Percentiles rank a stretch among this genome's conserved stretches.
phyloP scores from a whole-genome alignment of 2,888 invertebrate genomes.

The Girardia tigrina region DNA sequence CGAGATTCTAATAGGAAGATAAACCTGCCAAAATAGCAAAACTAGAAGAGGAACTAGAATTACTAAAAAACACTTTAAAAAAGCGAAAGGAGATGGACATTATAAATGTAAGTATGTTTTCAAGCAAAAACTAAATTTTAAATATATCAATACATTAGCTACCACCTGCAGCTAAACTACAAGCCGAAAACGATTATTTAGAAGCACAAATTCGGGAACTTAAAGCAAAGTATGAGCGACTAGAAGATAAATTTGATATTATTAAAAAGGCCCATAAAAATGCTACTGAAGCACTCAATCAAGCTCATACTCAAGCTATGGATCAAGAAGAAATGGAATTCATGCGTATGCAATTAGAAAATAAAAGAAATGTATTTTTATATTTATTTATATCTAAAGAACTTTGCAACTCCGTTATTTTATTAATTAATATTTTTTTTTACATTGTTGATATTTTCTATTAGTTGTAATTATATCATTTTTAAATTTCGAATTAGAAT shows the following conservation, averaged over 20 bases:
- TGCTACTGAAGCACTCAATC: not conserved
- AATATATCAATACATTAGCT: not conserved
- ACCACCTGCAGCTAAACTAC: not conserved
- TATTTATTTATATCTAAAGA: too few species aligned
- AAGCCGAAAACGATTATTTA: not conserved
- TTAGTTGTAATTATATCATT: too few species aligned
- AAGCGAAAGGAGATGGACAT: not conserved
- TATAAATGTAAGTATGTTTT: not conserved
- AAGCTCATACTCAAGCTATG: not conserved
- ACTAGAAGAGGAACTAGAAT: not conserved
- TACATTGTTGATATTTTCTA: too few species aligned
- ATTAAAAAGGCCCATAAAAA: not conserved
- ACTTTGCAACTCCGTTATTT: too few species aligned
- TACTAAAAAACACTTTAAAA: not conserved
- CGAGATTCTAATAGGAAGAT: too few species aligned
- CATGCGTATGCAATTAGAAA: not conserved
- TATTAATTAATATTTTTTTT: too few species aligned
- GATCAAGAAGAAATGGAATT: not conserved
- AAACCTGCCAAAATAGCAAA: not conserved
- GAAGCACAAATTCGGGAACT: not conserved
- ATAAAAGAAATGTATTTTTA: constrained; percentile 23
- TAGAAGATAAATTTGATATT: not conserved
- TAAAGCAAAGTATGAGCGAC: not conserved
- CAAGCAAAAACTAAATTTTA: not conserved
- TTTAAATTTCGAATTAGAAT: too few species aligned